Evolutionary conservation across 2,888 invertebrate species (phyloP).

Genomic region (Scaptodrosophila latifasciaeformis): DNA sequence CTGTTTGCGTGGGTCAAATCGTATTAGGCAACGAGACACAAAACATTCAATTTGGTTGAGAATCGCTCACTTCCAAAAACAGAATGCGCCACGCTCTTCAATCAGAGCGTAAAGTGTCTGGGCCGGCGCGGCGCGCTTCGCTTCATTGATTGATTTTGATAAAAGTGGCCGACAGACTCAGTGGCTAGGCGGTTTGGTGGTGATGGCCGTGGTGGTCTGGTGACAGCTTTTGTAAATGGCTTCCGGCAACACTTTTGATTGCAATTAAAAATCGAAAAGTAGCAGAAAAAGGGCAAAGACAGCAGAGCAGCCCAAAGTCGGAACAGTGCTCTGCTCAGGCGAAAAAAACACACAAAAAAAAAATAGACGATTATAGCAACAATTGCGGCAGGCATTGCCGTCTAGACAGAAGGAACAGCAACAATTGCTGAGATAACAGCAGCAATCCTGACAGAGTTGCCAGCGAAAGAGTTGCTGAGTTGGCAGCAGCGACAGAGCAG

Average conservation of each 20-base stretch:
- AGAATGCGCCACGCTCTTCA: conserved; percentile 29
- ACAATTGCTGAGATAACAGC: no score
- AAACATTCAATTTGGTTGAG: background rate
- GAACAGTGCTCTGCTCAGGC: no score
- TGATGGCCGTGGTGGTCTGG: conserved; percentile 34
- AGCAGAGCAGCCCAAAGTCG: background rate
- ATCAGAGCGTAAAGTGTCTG: conserved; percentile 56
- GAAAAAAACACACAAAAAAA: no score
- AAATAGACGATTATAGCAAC: no score
- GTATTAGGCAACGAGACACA: background rate
- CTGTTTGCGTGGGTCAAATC: conserved; percentile 25
- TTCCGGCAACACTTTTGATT: conserved; percentile 67
- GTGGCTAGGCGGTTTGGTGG: background rate
- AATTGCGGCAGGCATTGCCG: no score
- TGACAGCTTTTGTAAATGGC: conserved; percentile 67
- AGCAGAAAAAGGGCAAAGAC: conserved; percentile 41
- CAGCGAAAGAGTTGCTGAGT: no score
- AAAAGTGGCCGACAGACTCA: conserved; percentile 25
- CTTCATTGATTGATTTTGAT: conserved; percentile 58
- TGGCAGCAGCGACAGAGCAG: no score
- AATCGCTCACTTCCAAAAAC: no score
- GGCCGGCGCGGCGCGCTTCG: background rate
- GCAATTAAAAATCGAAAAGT: conserved; percentile 58
- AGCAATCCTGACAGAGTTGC: no score
- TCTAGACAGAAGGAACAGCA: no score